Evolutionary conservation across 1,140 invertebrate genomes (phyloP), one percentile per base, ranked within the genome.

Genomic region (Solenopsis invicta): DNA sequence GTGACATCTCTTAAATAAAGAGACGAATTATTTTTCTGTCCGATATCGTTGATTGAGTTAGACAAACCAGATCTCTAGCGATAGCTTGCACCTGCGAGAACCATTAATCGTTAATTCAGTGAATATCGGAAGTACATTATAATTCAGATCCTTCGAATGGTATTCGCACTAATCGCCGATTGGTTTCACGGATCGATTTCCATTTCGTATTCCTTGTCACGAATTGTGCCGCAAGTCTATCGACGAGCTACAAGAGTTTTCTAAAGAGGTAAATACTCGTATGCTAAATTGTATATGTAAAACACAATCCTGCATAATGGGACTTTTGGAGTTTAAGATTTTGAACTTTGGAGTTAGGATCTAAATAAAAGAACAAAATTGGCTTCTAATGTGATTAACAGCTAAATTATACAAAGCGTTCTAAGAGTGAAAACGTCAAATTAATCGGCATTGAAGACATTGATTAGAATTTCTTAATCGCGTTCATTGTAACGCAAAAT

Each of bases 111-210:
- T 0, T 24, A 29, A 64, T 78, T 78, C 24, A 66, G 16, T 66
- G 61, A 66, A 48, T 37, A 37, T 50, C 10, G 24, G 18, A 29
- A 10, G 18, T 24, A 21, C 75, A 64, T 77, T 77, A 64, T 77
- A 45, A 64, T 77, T 62, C 75, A 62, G 64, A 77, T 77, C 56
- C 56, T 64, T 21, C 24, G 41, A 45, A 48, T 45, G 56, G 18
- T 18, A 4, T 5, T 16, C 13, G 24, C 21, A 48, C 41, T 62
- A 77, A 48, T 45, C 16, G 10, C 24, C 18, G 45, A 78, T 78
- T 78, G 54, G 37, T 76, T 61, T 59, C 8, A 29, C 24, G 18
- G 18, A 66, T 50, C 13, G 29, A 66, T 78, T 66, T 29, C 18
- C 13, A 48, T 48, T 50, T 29, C 45, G 12, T 66, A 78, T 78